Conservation (phyloP, 2,797 vertebrate species). For the Capromys pilorides region DNA sequence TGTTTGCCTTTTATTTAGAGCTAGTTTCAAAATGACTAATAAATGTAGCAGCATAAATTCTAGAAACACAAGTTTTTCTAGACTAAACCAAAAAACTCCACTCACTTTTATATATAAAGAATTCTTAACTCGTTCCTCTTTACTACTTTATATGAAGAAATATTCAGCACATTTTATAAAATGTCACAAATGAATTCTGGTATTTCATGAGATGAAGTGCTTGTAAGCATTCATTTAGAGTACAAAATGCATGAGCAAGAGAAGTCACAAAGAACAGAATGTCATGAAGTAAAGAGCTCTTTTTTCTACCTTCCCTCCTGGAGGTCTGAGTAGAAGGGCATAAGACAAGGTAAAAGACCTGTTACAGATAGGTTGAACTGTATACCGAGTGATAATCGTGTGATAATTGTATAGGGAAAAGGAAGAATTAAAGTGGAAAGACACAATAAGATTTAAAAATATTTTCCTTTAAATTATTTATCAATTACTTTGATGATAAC, state of each 20-base stretch:
- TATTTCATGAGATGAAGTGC: constrained; percentile 66
- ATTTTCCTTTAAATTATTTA: background rate
- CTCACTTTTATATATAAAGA: constrained; percentile 41
- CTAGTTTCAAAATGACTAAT: constrained; percentile 81
- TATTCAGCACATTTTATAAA: constrained; percentile 63
- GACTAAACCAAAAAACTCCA: constrained; percentile 74
- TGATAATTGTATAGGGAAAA: background rate
- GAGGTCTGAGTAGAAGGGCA: background rate
- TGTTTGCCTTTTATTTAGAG: constrained; percentile 59
- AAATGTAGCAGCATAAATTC: constrained; percentile 80
- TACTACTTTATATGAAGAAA: constrained; percentile 69
- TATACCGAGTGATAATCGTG: background rate
- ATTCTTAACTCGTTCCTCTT: constrained; percentile 79
- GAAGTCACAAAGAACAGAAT: constrained; percentile 64
- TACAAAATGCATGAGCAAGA: constrained; percentile 20
- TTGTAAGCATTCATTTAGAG: constrained; percentile 60
- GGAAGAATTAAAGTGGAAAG: constrained; percentile 34
- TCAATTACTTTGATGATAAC: background rate
- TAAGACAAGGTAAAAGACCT: constrained; percentile 28
- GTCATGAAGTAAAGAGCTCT: constrained; percentile 64
- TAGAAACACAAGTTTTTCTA: constrained; percentile 73
- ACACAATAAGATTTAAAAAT: background rate
- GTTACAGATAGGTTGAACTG: constrained; percentile 39
- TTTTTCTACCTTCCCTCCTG: constrained; percentile 17
- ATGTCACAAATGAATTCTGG: constrained; percentile 51